These are phyloP conservation scores for Glyphotaelius pellucidus DNA, from an alignment of 2,888 invertebrate species.

Conservation along the genomic window DNA sequence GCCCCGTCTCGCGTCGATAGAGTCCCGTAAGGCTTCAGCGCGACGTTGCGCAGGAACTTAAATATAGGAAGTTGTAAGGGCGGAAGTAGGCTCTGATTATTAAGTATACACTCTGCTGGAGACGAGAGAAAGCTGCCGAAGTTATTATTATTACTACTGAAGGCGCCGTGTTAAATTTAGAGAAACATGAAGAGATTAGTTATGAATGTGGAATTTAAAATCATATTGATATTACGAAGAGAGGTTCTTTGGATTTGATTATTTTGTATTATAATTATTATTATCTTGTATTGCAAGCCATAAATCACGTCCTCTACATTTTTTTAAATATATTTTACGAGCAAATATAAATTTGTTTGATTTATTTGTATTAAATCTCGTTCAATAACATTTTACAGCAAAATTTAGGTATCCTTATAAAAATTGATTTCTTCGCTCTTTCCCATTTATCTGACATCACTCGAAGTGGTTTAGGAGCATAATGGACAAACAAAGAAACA, in stretches of 20 bases:
- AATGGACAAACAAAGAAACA: no score
- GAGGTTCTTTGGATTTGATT: neutral
- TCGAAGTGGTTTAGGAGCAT: no score
- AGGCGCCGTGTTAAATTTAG: neutral
- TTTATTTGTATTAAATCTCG: no score
- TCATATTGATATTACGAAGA: neutral
- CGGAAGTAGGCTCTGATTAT: neutral
- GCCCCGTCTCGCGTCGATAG: neutral
- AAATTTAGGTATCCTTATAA: no score
- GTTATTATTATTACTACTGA: neutral
- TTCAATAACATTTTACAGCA: no score
- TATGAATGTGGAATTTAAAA: neutral
- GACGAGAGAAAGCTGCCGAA: neutral
- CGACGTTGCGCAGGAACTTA: neutral
- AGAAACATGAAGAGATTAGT: neutral
- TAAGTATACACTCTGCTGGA: neutral
- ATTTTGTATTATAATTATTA: no score
- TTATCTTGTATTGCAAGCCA: no score
- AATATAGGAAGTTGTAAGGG: constrained; percentile 2
- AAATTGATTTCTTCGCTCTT: no score
- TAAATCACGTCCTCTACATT: neutral
- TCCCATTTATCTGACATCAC: no score
- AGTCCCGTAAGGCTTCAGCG: neutral
- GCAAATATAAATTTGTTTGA: neutral
- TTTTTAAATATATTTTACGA: neutral